Evolutionary conservation across 1,140 invertebrate genomes (phyloP), one percentile per base, ranked within the genome.

Genomic region (Drosophila equinoxialis): DNA sequence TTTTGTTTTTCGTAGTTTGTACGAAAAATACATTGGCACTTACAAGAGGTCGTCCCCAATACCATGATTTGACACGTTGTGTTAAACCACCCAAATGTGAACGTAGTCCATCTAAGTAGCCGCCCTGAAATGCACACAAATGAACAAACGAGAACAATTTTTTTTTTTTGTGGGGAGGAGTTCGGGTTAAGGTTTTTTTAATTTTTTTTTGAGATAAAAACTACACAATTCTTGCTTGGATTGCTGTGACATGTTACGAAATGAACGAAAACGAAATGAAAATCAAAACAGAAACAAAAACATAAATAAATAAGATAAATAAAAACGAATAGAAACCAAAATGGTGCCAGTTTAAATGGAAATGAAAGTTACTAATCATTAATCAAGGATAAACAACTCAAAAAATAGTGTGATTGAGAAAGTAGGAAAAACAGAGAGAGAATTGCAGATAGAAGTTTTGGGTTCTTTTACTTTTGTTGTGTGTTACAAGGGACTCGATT

Each of bases 1-100:
- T 14, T 63, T 74, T 58, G 54, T 68, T 68, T 66, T 65, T 74
- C 57, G 68, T 71, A 80, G 51, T 55, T 79, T 74, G 60, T 70
- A 90, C 81, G 87, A 90, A 91, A 91, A 91, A 91, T 91, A 91
- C 89, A 91, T 90, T 89, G 91, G 93, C 94, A 97, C 96, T 97
- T 97, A 97, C 96, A 94, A 97, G 96, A 95, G 96, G 96, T 95
- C 96, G 96, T 95, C 96, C 96, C 96, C 96, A 97, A 95, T 97
- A 97, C 96, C 96, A 97, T 94, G 96, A 97, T 95, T 97, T 97
- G 94, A 97, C 96, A 95, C 96, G 96, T 95, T 97, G 96, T 94
- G 96, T 97, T 94, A 96, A 96, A 94, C 96, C 96, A 95, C 96
- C 96, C 93, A 97, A 95, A 94, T 96, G 96, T 93, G 95, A 96